These are phyloP conservation scores for Aphidius ervi DNA, from an alignment of 1,140 invertebrate genomes.

Conservation along the genomic window DNA sequence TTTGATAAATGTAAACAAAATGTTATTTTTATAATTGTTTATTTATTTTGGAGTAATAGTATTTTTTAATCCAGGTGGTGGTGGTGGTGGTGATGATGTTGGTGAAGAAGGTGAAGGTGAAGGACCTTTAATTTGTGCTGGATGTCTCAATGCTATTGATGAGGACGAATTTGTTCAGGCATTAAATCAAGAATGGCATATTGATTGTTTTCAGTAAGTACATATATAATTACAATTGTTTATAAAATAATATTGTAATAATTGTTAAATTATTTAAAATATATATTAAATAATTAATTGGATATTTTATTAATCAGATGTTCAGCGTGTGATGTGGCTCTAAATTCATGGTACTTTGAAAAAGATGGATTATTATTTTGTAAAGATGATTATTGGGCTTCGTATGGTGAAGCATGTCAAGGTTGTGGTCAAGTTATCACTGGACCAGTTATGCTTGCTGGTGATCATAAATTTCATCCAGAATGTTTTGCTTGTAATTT, in stretches of 20 bases:
- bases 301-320: conserved; percentile 59
- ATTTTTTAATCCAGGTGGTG: conserved; percentile 35
- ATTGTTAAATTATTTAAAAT: background rate
- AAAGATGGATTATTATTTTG: conserved; percentile 86
- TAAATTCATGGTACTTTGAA: conserved; percentile 92
- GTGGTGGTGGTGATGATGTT: conserved; percentile 49
- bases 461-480: conserved; percentile 91
- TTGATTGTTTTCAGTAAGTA: conserved; percentile 78
- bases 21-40: too few species aligned
- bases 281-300: conserved; percentile 4
- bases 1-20: background rate
- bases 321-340: conserved; percentile 75
- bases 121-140: conserved; percentile 58
- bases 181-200: conserved; percentile 79
- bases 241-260: background rate
- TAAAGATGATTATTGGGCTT: conserved; percentile 81
- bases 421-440: conserved; percentile 84
- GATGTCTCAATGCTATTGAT: conserved; percentile 68
- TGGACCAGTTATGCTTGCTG: conserved; percentile 90
- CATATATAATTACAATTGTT: conserved; percentile 18
- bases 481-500: conserved; percentile 87
- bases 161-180: conserved; percentile 76
- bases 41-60: background rate
- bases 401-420: conserved; percentile 86
- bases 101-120: conserved; percentile 30